Base-by-base conservation (phyloP, 2,888 invertebrate species). In the Bimastos eiseni region DNA sequence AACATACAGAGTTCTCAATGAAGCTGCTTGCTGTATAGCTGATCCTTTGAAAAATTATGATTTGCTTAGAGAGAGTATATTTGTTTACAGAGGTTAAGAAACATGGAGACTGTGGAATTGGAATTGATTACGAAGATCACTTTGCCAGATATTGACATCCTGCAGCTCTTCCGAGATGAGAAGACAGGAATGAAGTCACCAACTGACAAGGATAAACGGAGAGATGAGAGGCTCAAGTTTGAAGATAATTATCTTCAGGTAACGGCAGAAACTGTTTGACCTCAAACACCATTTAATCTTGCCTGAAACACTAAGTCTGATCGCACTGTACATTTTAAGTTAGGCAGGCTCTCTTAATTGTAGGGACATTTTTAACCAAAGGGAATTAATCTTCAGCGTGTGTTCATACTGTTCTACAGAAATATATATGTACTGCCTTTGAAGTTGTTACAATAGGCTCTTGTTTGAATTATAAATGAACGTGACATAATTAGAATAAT, bases 181-280 rank as follows among this genome's bases (percentile, higher is more conserved):
- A 93, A 93, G 83, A 93, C 93, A 0, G 93, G 94, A 13, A 94
- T 94, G 15, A 94, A 94, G 90, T 94, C 94, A 83, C 94, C 94
- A 17, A 94, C 93, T 89, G 94, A 95, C 92, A 93, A 93, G 30
- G 93, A 93, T 90, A 94, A 94, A 91, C 93, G 93, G 91, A 92
- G 93, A 44, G 91, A 93, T n/a, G 94, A 94, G 94, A 96, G 97
- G 93, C 97, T 97, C 94, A 98, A 98, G 95, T 98, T 98, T 93
- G 98, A 98, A 96, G 98, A 98, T 95, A 98, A 98, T 96, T 98
- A 98, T 96, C 96, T 98, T 92, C 96, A 97, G 94, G 98, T 98
- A 70, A 70, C n/a, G 17, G 70, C 13, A 1, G 70, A 70, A 70
- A n/a, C 70, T 70, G 49, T 49, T 49, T 49, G 70, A 70, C 1